Percentiles rank a stretch among this genome's conserved stretches.
These are phyloP conservation scores for Acanthiza pusilla DNA, from an alignment of 2,797 vertebrate genomes.

Conservation along the genomic window DNA sequence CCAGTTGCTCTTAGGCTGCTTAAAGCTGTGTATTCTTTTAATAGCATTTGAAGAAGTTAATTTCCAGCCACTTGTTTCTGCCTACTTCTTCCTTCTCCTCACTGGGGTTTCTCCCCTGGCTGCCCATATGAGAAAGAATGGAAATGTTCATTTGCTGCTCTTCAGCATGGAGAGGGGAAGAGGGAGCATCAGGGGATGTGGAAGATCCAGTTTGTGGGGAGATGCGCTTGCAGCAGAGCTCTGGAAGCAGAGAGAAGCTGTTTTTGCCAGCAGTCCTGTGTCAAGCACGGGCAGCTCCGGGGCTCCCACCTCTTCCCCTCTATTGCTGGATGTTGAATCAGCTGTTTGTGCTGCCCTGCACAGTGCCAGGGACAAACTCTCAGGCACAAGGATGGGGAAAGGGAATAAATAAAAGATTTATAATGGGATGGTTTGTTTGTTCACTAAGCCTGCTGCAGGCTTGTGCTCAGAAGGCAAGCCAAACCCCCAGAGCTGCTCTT, in stretches of 20 bases:
- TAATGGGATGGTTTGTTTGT: not conserved
- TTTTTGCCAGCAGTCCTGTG: not conserved
- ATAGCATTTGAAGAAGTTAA: not conserved
- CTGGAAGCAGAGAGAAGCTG: not conserved
- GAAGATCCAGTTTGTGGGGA: not conserved
- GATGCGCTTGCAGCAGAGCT: not conserved
- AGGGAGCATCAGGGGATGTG: not conserved
- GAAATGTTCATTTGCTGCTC: not conserved
- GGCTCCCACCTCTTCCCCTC: not conserved
- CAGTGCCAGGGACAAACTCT: not conserved
- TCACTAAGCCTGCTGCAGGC: not conserved
- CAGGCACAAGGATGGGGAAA: not conserved
- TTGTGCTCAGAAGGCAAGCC: not conserved
- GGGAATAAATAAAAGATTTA: not conserved
- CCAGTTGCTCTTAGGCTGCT: not conserved
- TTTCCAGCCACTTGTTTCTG: not conserved
- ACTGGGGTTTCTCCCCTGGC: not conserved
- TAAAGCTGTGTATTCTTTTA: not conserved
- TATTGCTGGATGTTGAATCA: not conserved
- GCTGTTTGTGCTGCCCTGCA: not conserved
- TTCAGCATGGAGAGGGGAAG: not conserved
- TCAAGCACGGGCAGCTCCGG: rapidly evolving
- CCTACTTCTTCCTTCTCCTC: not conserved
- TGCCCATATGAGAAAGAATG: not conserved
- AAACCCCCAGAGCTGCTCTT: not conserved